Conservation (phyloP, 2,888 invertebrate genomes). For the Orchesellides sinensis region DNA sequence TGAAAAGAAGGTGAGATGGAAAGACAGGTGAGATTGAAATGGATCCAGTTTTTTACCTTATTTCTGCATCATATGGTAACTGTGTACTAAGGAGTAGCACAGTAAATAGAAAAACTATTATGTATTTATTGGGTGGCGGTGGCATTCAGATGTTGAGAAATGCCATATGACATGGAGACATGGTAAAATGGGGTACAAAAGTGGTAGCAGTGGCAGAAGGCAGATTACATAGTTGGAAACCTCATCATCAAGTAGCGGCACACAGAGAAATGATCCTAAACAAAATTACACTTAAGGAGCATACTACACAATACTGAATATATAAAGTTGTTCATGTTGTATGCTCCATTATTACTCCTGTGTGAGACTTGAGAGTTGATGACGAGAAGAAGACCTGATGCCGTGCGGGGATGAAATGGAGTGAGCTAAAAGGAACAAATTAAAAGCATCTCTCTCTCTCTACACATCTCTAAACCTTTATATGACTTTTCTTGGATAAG, state of each 20-base stretch:
- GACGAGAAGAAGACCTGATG: conserved; percentile 28
- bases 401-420: conserved; percentile 2
- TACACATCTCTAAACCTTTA: not conserved
- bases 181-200: not conserved
- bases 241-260: conserved; percentile 8
- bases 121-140: not conserved
- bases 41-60: not conserved
- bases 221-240: conserved; percentile 3
- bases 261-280: not conserved
- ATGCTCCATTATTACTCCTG: conserved; percentile 4
- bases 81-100: no score
- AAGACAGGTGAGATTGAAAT: no score
- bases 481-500: not conserved
- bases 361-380: not conserved
- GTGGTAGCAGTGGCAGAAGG: conserved; percentile 28
- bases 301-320: no score
- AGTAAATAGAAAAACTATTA: conserved; percentile 7
- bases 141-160: conserved; percentile 21
- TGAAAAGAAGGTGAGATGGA: not conserved
- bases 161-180: conserved; percentile 61
- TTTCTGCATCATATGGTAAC: not conserved
- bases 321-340: not conserved
- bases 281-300: not conserved
- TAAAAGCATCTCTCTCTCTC: conserved; percentile 18
- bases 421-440: conserved; percentile 2